Percentiles rank a stretch among this genome's conserved stretches.
Evolutionary conservation across 2,888 invertebrate genomes (phyloP).

Genomic region (Sialis lutaria): DNA sequence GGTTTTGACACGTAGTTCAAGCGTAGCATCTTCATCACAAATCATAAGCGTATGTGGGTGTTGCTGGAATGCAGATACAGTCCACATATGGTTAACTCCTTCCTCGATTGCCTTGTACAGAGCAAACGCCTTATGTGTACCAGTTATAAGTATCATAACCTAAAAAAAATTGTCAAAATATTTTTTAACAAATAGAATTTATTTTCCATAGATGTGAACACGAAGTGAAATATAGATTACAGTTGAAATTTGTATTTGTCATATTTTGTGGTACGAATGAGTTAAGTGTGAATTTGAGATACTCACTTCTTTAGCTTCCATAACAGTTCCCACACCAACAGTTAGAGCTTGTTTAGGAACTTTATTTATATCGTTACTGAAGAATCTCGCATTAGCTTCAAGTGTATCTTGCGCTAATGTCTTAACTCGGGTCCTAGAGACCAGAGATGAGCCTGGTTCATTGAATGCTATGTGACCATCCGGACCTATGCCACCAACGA

Average conservation of each 20-base stretch:
- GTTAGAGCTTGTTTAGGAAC: conserved; percentile 93
- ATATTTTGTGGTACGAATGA: neutral
- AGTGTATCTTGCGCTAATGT: conserved; percentile 93
- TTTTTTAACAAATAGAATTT: neutral
- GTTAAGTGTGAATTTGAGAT: neutral
- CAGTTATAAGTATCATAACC: conserved; percentile 96
- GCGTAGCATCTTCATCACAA: conserved; percentile 94
- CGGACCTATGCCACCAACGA: conserved; percentile 96
- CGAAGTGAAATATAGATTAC: neutral
- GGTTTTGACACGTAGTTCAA: conserved; percentile 92
- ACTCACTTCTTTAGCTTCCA: conserved; percentile 88
- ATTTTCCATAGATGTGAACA: neutral
- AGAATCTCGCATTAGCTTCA: conserved; percentile 94
- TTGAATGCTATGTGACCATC: conserved; percentile 99
- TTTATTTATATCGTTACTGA: conserved; percentile 81
- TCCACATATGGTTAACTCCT: conserved; percentile 99
- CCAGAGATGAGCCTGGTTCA: conserved; percentile 93
- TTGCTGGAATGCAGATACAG: conserved; percentile 95
- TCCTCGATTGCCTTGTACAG: conserved; percentile 96
- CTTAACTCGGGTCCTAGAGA: conserved; percentile 90
- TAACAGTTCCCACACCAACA: conserved; percentile 96
- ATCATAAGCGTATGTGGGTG: conserved; percentile 85
- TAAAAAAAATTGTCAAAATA: conserved; percentile 19
- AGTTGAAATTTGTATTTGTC: neutral
- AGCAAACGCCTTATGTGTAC: conserved; percentile 90